phyloP scores from a whole-genome alignment of 1,140 invertebrate species.

The Manduca sexta region DNA sequence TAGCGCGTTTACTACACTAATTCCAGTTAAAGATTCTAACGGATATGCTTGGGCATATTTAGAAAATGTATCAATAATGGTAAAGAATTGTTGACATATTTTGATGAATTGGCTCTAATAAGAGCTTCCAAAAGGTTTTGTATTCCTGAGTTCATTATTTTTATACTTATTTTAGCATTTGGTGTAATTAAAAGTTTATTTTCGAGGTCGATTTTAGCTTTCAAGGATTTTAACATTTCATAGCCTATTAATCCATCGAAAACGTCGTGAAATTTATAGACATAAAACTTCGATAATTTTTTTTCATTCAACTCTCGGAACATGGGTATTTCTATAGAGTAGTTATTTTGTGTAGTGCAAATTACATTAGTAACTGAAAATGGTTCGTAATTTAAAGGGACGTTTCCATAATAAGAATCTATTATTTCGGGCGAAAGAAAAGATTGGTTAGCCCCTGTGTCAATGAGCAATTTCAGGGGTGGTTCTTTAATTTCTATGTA shows the following conservation, averaged over 20 bases:
- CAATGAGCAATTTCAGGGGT: background rate
- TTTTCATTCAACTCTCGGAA: slow-evolving; percentile 14
- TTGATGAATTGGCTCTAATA: slow-evolving; percentile 13
- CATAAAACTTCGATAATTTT: slow-evolving; percentile 15
- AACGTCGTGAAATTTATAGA: slow-evolving; percentile 24
- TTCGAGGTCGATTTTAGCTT: slow-evolving; percentile 18
- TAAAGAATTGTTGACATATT: slow-evolving; percentile 7
- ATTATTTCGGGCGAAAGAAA: slow-evolving; percentile 4
- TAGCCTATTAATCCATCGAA: slow-evolving; percentile 26
- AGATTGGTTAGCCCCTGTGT: slow-evolving; percentile 5
- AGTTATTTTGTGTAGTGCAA: slow-evolving; percentile 8
- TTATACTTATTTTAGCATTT: slow-evolving; percentile 4
- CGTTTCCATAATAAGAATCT: background rate
- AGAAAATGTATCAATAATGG: background rate
- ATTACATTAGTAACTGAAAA: slow-evolving; percentile 12
- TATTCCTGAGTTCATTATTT: slow-evolving; percentile 12
- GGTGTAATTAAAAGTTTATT: slow-evolving; percentile 10
- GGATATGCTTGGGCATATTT: slow-evolving; percentile 3
- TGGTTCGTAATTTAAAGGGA: slow-evolving; percentile 7
- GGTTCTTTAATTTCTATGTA: slow-evolving; percentile 3
- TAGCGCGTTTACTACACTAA: background rate
- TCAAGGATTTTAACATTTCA: slow-evolving; percentile 13
- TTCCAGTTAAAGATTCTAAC: background rate
- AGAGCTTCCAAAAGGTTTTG: slow-evolving; percentile 12
- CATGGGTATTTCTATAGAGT: slow-evolving; percentile 11